These are phyloP conservation scores for Phenganax subtilis DNA, from an alignment of 92 coral and sea anemone species.

Conservation along the genomic window DNA sequence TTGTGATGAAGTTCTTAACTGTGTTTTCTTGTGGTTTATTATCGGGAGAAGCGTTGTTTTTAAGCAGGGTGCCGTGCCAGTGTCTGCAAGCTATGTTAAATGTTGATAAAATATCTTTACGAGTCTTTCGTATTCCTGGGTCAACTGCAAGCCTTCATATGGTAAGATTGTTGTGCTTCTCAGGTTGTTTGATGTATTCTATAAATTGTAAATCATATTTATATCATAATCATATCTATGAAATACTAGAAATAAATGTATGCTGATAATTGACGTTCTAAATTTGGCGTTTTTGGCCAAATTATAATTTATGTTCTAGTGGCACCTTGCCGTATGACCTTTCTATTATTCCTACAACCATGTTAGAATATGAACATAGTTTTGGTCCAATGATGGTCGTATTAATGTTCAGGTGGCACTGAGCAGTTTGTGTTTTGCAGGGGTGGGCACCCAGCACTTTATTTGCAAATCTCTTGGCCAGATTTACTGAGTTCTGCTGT, in stretches of 20 bases:
- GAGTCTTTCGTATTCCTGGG: slow-evolving; percentile 23
- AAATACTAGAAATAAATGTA: background rate
- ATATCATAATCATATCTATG: background rate
- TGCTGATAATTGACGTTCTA: background rate
- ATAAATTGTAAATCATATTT: background rate
- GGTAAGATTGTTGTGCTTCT: slow-evolving; percentile 7
- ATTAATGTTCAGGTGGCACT: too few relatives aligned
- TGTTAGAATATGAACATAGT: too few relatives aligned
- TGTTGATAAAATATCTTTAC: slow-evolving; percentile 23
- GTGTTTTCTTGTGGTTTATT: slow-evolving; percentile 29
- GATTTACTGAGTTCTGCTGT: too few relatives aligned
- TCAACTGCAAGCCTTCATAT: background rate
- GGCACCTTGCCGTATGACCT: too few relatives aligned
- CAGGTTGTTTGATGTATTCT: background rate
- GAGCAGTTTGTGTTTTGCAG: background rate
- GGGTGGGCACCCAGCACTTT: too few relatives aligned
- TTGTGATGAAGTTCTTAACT: slow-evolving; percentile 8
- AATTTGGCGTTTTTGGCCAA: too few relatives aligned
- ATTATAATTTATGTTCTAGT: too few relatives aligned
- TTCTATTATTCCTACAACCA: too few relatives aligned
- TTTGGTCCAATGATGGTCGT: too few relatives aligned
- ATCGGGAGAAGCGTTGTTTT: slow-evolving; percentile 15
- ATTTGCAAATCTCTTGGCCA: background rate
- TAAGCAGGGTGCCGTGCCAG: slow-evolving; percentile 19
- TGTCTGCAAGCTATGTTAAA: slow-evolving; percentile 21